A percentile compares a stretch with the other conserved stretches of the same genome.
phyloP scores from a whole-genome alignment of 2,797 vertebrate species.

The Anisognathus igniventris region DNA sequence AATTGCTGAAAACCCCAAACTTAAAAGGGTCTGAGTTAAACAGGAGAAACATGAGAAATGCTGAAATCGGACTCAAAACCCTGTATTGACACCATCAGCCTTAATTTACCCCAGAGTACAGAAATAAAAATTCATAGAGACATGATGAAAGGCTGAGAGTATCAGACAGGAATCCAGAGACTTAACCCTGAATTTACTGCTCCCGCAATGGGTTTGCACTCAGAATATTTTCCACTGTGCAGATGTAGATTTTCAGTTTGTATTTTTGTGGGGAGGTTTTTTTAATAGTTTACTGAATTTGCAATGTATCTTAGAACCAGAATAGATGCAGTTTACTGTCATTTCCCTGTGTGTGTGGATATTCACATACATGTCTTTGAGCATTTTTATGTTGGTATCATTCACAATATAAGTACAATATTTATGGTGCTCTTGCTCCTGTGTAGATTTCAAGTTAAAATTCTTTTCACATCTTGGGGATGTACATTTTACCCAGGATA shows the following conservation, averaged over 20 bases:
- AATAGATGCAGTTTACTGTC: not conserved
- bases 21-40: slow-evolving; percentile 12
- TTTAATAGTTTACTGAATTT: not conserved
- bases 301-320: not conserved
- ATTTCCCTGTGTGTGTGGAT: not conserved
- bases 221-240: not conserved
- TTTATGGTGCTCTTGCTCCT: not conserved
- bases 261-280: not conserved
- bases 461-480: not conserved
- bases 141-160: slow-evolving; percentile 51
- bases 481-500: not conserved
- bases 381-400: not conserved
- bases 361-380: not conserved
- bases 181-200: slow-evolving; percentile 52
- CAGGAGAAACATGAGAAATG: not conserved
- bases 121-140: slow-evolving; percentile 51
- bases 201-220: not conserved
- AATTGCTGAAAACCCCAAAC: not conserved
- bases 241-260: not conserved
- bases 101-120: slow-evolving; percentile 48
- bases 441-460: not conserved
- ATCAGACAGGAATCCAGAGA: slow-evolving; percentile 17
- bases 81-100: slow-evolving; percentile 29
- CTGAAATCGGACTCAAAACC: not conserved
- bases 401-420: not conserved